Evolutionary conservation across 1,140 invertebrate species (phyloP).

Genomic region (Euborellia annulipes): DNA sequence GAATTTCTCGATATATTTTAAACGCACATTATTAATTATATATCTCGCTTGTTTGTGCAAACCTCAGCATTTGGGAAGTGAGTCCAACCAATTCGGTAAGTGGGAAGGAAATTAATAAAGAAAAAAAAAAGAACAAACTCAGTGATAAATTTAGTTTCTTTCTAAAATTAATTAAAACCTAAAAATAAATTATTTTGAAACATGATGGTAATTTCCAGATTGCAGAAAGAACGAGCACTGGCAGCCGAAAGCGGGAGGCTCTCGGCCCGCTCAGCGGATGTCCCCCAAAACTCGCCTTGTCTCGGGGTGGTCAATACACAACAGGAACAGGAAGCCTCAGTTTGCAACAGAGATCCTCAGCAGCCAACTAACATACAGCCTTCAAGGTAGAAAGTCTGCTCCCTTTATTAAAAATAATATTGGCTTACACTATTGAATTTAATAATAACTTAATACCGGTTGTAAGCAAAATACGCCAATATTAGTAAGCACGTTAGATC

Average conservation of each 20-base stretch:
- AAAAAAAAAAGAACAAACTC: no score
- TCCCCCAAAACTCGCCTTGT: conserved; percentile 16
- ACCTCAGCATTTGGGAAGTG: conserved; percentile 9
- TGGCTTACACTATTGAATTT: no score
- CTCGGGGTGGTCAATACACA: conserved; percentile 5
- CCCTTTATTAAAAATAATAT: no score
- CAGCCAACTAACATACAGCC: not conserved
- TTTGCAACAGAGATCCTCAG: not conserved
- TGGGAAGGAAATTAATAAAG: not conserved
- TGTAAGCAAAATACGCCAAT: no score
- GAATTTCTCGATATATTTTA: no score
- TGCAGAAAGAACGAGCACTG: conserved; percentile 34
- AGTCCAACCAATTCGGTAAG: conserved; percentile 9
- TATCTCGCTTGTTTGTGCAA: conserved; percentile 2
- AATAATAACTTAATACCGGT: no score
- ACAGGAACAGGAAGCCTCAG: not conserved
- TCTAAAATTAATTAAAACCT: not conserved
- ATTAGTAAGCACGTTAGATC: no score
- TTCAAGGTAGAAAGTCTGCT: no score
- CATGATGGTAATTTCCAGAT: conserved; percentile 19
- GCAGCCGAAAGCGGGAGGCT: conserved; percentile 31
- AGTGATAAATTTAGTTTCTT: not conserved
- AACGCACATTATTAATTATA: no score
- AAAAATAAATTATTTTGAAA: not conserved
- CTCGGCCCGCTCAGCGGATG: conserved; percentile 17